Evolutionary conservation across 2,797 vertebrate species (phyloP).

Genomic region (Alosa sapidissima): DNA sequence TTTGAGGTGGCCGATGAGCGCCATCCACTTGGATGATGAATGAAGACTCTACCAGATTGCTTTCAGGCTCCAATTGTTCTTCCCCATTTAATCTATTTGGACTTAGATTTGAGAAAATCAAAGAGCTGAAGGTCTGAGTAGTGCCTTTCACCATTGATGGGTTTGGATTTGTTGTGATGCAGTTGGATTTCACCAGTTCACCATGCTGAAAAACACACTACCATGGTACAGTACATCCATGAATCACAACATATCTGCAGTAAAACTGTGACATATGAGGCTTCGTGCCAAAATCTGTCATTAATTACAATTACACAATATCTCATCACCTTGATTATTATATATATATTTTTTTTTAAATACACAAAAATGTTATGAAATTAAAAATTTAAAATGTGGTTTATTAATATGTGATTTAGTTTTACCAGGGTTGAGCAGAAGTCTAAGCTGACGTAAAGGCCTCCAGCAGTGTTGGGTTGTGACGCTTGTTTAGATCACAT

Average conservation of each 20-base stretch:
- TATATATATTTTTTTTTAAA: not conserved
- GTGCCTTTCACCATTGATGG: not conserved
- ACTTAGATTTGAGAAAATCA: slow-evolving; percentile 36
- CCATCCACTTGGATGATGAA: slow-evolving; percentile 28
- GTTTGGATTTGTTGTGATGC: not conserved
- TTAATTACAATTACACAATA: not conserved
- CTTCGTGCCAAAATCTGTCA: not conserved
- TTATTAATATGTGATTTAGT: not conserved
- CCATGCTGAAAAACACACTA: not conserved
- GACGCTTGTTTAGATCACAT: not conserved
- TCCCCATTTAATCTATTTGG: slow-evolving; percentile 18
- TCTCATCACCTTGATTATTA: not conserved
- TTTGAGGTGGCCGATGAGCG: slow-evolving; percentile 38
- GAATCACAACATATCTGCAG: too few relatives aligned
- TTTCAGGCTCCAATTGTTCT: slow-evolving; percentile 21
- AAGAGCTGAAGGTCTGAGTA: not conserved
- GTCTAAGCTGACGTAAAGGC: not conserved
- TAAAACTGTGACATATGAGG: not conserved
- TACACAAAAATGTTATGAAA: too few relatives aligned
- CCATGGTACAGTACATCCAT: not conserved
- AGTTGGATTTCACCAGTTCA: not conserved
- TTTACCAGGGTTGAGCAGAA: not conserved
- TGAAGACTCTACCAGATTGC: slow-evolving; percentile 40
- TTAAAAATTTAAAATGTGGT: not conserved
- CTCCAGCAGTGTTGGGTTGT: not conserved